Percentiles rank a stretch among this genome's conserved stretches.
These are phyloP conservation scores for Halictus rubicundus DNA, from an alignment of 1,140 invertebrate species.

Conservation along the genomic window DNA sequence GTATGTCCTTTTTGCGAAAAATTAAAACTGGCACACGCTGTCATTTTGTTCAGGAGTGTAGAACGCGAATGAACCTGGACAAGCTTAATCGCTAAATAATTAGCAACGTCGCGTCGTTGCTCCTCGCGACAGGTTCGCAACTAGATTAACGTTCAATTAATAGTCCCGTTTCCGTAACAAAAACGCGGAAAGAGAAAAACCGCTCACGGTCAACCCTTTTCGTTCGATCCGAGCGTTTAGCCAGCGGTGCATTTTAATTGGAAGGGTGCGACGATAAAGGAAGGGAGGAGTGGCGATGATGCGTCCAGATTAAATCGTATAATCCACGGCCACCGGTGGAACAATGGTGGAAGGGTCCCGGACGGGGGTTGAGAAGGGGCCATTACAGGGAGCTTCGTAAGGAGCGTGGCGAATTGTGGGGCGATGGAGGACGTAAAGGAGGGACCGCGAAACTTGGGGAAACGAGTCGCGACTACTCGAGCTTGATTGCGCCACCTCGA, in stretches of 20 bases:
- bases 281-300: slow-evolving; percentile 41
- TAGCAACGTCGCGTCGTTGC: too few relatives aligned
- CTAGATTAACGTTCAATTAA: slow-evolving; percentile 30
- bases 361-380: slow-evolving; percentile 58
- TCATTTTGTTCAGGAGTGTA: too few relatives aligned
- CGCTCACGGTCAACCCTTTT: neutral
- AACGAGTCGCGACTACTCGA: slow-evolving; percentile 18
- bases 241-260: slow-evolving; percentile 53
- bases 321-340: slow-evolving; percentile 56
- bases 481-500: slow-evolving; percentile 27
- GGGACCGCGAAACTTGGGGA: slow-evolving; percentile 51
- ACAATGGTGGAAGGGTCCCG: slow-evolving; percentile 58
- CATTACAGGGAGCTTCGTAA: slow-evolving; percentile 68
- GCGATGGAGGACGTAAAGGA: slow-evolving; percentile 23
- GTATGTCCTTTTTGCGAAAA: too few relatives aligned
- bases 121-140: neutral
- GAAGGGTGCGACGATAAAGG: slow-evolving; percentile 34
- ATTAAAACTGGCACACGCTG: too few relatives aligned
- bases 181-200: neutral
- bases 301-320: slow-evolving; percentile 64
- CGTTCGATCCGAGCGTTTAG: slow-evolving; percentile 10
- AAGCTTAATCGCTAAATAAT: neutral
- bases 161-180: neutral
- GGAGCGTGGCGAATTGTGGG: slow-evolving; percentile 24
- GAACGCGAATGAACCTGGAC: neutral